Conservation (phyloP, 2,888 invertebrate genomes). For the Oligia latruncula region DNA sequence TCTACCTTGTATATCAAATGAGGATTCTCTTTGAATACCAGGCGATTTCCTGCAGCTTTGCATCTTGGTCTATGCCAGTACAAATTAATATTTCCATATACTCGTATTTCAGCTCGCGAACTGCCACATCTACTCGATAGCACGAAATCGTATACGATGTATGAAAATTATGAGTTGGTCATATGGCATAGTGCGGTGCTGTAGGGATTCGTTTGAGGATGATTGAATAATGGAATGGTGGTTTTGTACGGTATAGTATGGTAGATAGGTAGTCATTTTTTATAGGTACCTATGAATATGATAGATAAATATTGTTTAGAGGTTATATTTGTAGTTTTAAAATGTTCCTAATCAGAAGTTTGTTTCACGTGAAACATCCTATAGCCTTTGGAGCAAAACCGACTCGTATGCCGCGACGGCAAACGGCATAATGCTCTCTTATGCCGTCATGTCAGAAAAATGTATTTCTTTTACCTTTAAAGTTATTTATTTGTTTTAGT, state of each 20-base stretch:
- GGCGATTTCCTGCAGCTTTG: slow-evolving; percentile 19
- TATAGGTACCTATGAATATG: not conserved
- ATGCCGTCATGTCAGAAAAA: not conserved
- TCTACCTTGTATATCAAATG: not conserved
- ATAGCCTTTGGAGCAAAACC: not conserved
- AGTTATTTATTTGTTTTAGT: not conserved
- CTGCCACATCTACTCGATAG: not conserved
- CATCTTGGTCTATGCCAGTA: slow-evolving; percentile 2
- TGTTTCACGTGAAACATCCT: not conserved
- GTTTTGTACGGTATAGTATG: not conserved
- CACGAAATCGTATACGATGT: slow-evolving; percentile 17
- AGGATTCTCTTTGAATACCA: not conserved
- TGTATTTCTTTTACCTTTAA: too few relatives aligned
- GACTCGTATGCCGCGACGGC: not conserved
- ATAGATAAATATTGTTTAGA: not conserved
- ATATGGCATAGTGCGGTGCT: not conserved
- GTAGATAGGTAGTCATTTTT: not conserved
- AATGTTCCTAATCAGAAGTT: not conserved
- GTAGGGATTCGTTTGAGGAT: not conserved
- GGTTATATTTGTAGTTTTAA: not conserved
- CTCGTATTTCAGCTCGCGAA: too few relatives aligned
- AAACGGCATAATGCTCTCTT: not conserved
- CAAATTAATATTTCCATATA: slow-evolving; percentile 20
- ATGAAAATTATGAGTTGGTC: slow-evolving; percentile 8
- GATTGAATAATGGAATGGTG: not conserved